Evolutionary conservation across 2,888 invertebrate genomes (phyloP).

Genomic region (Empis stercorea): DNA sequence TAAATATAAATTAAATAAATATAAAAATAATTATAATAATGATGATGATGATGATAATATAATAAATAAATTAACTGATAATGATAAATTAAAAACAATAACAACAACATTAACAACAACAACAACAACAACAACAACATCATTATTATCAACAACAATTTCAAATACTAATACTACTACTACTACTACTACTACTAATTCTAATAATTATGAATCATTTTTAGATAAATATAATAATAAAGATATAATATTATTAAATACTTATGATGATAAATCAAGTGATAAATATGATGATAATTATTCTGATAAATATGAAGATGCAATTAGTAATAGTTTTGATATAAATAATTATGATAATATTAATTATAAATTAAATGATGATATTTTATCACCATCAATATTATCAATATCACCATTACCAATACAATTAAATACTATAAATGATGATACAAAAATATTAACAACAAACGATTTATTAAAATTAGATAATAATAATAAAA

Average conservation of each 20-base stretch:
- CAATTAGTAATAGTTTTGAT: not conserved
- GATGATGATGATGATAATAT: not conserved
- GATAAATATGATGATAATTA: not conserved
- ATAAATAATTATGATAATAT: not conserved
- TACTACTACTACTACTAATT: not conserved
- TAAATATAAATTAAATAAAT: conserved; percentile 1
- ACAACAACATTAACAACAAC: conserved; percentile 7
- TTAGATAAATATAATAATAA: conserved; percentile 1
- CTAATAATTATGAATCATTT: not conserved
- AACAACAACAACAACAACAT: conserved; percentile 1
- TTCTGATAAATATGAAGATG: conserved; percentile 1
- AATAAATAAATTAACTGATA: too few relatives aligned
- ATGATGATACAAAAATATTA: not conserved
- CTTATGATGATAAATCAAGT: not conserved
- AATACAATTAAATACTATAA: not conserved
- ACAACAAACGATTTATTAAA: not conserved
- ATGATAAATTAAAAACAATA: not conserved
- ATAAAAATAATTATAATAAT: conserved; percentile 3
- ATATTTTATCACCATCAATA: not conserved
- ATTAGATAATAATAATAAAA: too few relatives aligned
- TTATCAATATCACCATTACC: not conserved
- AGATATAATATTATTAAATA: not conserved
- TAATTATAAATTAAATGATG: not conserved
- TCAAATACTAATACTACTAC: not conserved
- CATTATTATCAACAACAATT: not conserved